Conservation (phyloP, 2,888 invertebrate genomes). For the Coecobrya sp. region DNA sequence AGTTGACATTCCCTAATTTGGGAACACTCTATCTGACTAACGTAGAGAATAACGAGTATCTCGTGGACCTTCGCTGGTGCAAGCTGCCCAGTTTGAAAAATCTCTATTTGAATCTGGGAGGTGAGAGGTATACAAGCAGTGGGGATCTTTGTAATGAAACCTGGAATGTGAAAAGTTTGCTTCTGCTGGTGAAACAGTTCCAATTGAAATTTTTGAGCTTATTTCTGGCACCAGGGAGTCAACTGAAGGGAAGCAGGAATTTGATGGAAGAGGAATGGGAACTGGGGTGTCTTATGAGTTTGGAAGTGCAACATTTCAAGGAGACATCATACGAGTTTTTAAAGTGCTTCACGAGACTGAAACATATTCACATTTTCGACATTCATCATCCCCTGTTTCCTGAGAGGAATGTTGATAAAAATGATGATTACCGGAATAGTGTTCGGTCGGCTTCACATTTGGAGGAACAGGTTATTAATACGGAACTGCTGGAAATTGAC, state of each 20-base stretch:
- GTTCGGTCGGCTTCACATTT: not conserved
- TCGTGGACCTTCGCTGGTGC: not conserved
- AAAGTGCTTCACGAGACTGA: constrained; percentile 16
- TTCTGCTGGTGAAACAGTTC: constrained; percentile 3
- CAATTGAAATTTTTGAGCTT: not conserved
- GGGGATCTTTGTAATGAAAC: not conserved
- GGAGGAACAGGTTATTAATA: not conserved
- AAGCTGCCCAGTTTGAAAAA: not conserved
- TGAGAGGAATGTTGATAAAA: not conserved
- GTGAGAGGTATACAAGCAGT: not conserved
- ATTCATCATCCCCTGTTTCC: constrained; percentile 42
- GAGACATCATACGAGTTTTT: constrained; percentile 15
- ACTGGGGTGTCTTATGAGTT: not conserved
- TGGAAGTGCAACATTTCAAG: constrained; percentile 18
- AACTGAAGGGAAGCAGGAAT: not conserved
- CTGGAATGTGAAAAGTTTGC: not conserved
- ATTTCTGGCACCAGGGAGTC: constrained; percentile 6
- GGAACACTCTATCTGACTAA: not conserved
- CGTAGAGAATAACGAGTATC: not conserved
- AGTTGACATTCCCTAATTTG: not conserved
- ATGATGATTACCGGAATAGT: not conserved
- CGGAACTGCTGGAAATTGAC: not conserved
- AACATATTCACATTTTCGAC: constrained; percentile 27
- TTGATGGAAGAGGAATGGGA: not conserved
- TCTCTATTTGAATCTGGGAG: constrained; percentile 10